Conservation (phyloP, 1,140 invertebrate species). For the Chrysopa pallens region DNA sequence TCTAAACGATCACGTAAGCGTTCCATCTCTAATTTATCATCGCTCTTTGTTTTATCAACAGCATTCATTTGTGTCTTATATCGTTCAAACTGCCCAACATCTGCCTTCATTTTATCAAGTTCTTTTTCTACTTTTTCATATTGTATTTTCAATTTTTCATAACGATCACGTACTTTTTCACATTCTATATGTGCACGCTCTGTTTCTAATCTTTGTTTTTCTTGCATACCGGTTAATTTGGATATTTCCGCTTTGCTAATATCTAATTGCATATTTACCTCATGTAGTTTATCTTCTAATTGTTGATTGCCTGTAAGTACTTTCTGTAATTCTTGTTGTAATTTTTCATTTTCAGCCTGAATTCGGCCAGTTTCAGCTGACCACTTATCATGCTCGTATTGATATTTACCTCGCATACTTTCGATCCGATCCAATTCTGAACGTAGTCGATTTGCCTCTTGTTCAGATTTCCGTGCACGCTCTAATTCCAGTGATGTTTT, state of each 20-base stretch:
- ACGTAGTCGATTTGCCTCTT: constrained; percentile 43
- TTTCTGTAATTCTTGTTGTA: constrained; percentile 56
- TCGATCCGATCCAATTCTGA: constrained; percentile 57
- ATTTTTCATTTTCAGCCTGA: constrained; percentile 37
- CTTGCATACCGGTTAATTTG: constrained; percentile 48
- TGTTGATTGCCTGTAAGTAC: constrained; percentile 41
- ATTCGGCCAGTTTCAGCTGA: constrained; percentile 48
- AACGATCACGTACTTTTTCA: constrained; percentile 66
- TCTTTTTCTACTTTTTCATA: constrained; percentile 52
- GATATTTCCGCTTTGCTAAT: constrained; percentile 55
- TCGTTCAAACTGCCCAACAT: constrained; percentile 48
- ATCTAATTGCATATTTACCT: constrained; percentile 61
- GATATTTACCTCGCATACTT: constrained; percentile 66
- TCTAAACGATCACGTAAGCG: constrained; percentile 68
- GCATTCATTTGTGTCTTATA: constrained; percentile 37
- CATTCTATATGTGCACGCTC: constrained; percentile 68
- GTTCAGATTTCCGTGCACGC: constrained; percentile 43
- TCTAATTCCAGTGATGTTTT: constrained; percentile 63
- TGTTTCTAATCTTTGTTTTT: constrained; percentile 57
- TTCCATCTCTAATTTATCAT: constrained; percentile 54
- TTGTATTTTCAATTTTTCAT: constrained; percentile 58
- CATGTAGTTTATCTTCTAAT: constrained; percentile 59
- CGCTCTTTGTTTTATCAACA: constrained; percentile 37
- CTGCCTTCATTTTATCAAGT: constrained; percentile 50
- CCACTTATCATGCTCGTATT: constrained; percentile 71